Evolutionary conservation across 2,888 invertebrate species (phyloP).

Genomic region (Ornithoptera alexandrae): DNA sequence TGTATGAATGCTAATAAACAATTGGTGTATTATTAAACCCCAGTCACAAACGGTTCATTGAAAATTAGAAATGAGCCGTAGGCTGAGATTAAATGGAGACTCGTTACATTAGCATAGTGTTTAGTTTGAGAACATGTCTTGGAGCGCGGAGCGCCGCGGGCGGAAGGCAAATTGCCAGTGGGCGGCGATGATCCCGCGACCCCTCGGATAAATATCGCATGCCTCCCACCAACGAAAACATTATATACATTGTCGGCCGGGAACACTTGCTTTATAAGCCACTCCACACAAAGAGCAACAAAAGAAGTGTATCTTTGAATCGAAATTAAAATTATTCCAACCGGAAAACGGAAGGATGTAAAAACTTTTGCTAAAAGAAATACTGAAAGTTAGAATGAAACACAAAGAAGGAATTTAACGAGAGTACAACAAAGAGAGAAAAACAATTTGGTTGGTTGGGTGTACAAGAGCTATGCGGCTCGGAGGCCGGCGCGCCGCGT

Average conservation of each 20-base stretch:
- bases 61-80: slow-evolving; percentile 72
- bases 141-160: slow-evolving; percentile 29
- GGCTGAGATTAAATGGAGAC: slow-evolving; percentile 73
- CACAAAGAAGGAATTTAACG: slow-evolving; percentile 55
- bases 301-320: slow-evolving; percentile 46
- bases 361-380: slow-evolving; percentile 63
- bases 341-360: slow-evolving; percentile 72
- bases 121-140: slow-evolving; percentile 70
- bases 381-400: slow-evolving; percentile 53
- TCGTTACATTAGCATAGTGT: slow-evolving; percentile 78
- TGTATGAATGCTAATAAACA: not conserved
- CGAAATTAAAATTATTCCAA: slow-evolving; percentile 72
- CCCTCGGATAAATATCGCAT: slow-evolving; percentile 61
- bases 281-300: slow-evolving; percentile 36
- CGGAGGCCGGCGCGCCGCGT: slow-evolving; percentile 40
- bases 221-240: slow-evolving; percentile 38
- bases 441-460: slow-evolving; percentile 34
- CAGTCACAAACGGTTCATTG: slow-evolving; percentile 69
- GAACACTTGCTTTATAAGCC: slow-evolving; percentile 30
- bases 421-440: slow-evolving; percentile 34
- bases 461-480: slow-evolving; percentile 45
- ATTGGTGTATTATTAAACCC: slow-evolving; percentile 54
- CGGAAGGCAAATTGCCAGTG: slow-evolving; percentile 68
- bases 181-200: slow-evolving; percentile 74
- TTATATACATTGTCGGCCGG: slow-evolving; percentile 36